A percentile compares a stretch with the other conserved stretches of the same genome.
These are phyloP conservation scores for Solenopsis fugax DNA, from an alignment of 1,140 invertebrate species.

Conservation along the genomic window DNA sequence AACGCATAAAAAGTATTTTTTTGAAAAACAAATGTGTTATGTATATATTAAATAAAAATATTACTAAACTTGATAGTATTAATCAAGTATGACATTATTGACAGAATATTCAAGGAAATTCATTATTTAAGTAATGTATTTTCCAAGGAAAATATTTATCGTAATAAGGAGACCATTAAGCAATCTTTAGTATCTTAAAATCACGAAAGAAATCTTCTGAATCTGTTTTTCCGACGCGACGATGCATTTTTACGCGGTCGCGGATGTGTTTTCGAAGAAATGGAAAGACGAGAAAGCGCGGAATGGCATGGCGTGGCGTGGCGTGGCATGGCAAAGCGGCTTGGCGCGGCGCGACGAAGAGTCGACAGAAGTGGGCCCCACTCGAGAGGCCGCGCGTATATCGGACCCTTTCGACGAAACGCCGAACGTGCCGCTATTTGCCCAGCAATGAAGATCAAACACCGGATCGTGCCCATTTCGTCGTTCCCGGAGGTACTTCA, in stretches of 20 bases:
- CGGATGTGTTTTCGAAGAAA: conserved; percentile 40
- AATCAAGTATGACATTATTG: not conserved
- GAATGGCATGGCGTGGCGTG: not conserved
- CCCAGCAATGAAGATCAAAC: conserved; percentile 79
- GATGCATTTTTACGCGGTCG: conserved; percentile 19
- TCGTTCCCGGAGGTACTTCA: conserved; percentile 45
- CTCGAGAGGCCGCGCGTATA: conserved; percentile 61
- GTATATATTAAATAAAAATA: not conserved
- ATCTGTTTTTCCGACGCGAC: not conserved
- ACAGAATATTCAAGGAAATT: conserved; percentile 6
- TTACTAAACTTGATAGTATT: not conserved
- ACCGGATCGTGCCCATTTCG: conserved; percentile 78
- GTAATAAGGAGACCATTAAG: not conserved
- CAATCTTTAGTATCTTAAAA: not conserved
- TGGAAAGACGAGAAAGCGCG: conserved; percentile 46
- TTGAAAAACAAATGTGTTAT: not conserved
- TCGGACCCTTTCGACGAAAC: conserved; percentile 77
- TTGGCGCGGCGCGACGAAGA: conserved; percentile 7
- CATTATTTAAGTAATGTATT: not conserved
- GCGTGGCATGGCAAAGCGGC: not conserved
- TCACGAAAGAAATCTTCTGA: not conserved
- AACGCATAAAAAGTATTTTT: not conserved
- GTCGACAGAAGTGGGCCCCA: conserved; percentile 32
- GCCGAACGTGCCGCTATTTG: conserved; percentile 83
- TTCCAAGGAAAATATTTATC: not conserved